phyloP scores from a whole-genome alignment of 2,113 vertebrate species.

The Collichthys lucidus region DNA sequence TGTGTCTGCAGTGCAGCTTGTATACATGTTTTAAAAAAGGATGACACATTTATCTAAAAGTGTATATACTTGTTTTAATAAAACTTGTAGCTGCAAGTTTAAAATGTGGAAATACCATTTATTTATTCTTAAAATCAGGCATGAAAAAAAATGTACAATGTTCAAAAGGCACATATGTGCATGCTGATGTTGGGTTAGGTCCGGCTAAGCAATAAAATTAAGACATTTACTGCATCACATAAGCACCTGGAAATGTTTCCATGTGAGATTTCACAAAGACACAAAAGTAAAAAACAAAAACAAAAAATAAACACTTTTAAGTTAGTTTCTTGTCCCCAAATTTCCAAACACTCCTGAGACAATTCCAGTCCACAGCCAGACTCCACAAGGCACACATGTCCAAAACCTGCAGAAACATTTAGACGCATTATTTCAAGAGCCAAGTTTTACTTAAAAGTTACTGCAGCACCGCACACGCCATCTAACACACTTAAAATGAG shows the following conservation, averaged over 20 bases:
- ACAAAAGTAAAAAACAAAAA: constrained; percentile 25
- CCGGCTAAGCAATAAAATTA: constrained; percentile 31
- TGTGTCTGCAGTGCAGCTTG: background rate
- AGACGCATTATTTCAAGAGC: background rate
- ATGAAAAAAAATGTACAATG: constrained; percentile 52
- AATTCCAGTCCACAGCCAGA: constrained; percentile 57
- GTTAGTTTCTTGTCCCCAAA: constrained; percentile 55
- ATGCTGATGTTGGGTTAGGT: constrained; percentile 35
- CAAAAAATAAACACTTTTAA: constrained; percentile 13
- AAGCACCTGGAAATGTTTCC: constrained; percentile 43
- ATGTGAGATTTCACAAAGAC: constrained; percentile 40
- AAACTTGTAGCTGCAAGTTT: constrained; percentile 18
- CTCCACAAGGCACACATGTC: constrained; percentile 43
- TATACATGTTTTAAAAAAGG: background rate
- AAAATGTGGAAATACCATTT: constrained; percentile 44
- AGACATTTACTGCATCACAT: constrained; percentile 35
- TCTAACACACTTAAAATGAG: background rate
- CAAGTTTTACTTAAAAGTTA: background rate
- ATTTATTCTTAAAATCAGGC: constrained; percentile 52
- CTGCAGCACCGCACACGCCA: background rate
- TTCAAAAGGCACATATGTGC: constrained; percentile 61
- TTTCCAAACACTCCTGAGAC: constrained; percentile 59
- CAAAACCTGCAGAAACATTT: constrained; percentile 49
- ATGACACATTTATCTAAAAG: constrained; percentile 1
- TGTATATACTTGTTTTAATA: constrained; percentile 27